Evolutionary conservation across 2,113 vertebrate genomes (phyloP).

Genomic region (Rhinopomastus cyanomelas): DNA sequence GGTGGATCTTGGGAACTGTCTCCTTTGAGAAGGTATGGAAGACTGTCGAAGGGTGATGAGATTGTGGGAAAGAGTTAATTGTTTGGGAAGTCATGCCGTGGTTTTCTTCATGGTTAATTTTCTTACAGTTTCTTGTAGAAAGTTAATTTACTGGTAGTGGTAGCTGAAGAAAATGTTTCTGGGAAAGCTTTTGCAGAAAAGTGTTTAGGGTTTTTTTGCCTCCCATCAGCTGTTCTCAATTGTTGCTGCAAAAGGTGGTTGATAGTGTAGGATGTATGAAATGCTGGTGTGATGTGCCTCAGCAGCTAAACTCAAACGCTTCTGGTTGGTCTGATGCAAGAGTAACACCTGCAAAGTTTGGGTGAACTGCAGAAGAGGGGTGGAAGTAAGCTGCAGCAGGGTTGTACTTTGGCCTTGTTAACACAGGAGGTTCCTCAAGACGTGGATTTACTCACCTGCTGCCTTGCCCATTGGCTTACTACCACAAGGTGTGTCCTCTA

Average conservation of each 20-base stretch:
- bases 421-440: neutral
- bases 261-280: neutral
- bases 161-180: neutral
- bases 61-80: neutral
- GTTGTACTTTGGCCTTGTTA: neutral
- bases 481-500: neutral
- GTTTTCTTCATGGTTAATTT: neutral
- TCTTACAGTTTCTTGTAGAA: neutral
- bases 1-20: neutral
- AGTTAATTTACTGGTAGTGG: neutral
- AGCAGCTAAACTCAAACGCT: neutral
- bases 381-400: neutral
- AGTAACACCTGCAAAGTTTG: neutral
- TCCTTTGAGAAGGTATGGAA: neutral
- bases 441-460: neutral
- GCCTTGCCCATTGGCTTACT: neutral
- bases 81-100: neutral
- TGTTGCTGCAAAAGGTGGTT: neutral
- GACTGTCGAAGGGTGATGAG: neutral
- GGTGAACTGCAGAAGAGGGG: neutral
- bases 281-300: rapidly evolving
- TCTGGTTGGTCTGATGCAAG: neutral
- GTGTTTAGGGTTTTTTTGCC: neutral
- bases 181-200: neutral
- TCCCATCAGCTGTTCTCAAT: neutral